Evolutionary conservation across 2,888 invertebrate species (phyloP), one percentile per base, ranked within the genome.

Genomic region (Leptinotarsa haldemani): DNA sequence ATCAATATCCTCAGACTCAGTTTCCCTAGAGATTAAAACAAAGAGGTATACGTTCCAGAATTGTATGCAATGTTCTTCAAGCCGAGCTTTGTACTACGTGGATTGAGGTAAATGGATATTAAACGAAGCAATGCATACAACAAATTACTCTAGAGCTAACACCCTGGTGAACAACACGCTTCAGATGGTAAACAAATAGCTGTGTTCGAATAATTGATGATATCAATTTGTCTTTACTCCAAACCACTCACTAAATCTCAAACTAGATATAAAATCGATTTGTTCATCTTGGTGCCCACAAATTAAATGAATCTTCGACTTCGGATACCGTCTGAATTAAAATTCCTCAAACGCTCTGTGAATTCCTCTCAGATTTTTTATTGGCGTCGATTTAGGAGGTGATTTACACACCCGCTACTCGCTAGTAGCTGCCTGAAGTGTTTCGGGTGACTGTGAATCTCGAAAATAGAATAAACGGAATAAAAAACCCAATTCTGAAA

Each of bases 161-260:
- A 12, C 22, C 7, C 58, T 15, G 15, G 4, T 22, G 58, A 58
- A 58, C 22, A 58, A 58, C 12, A 3, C 25, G 16, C 12, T 16
- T 30, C 52, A 5, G 4, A 18, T 46, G 20, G 53, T 70, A 20
- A 40, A 66, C 58, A 71, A 71, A 71, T 71, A 66, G 47, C 66
- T 58, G 61, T 30, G n/a, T 56, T 58, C 58, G n/a, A n/a, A 22
- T 71, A 65, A 71, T 71, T 71, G 61, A 71, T 66, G 71, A 61
- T 66, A 30, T 20, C 65, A 71, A 71, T 71, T 71, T 66, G 66
- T 71, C 71, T 40, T 66, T 30, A 50, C 65, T 65, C 53, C 30
- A 65, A 70, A 70, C 71, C 71, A 71, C 71, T 66, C 66, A 71
- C 61, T 71, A 66, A 66, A 71, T 58, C 66, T 71, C 48, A 30